Conservation (phyloP, 2,888 invertebrate genomes). For the Aradus depressus region DNA sequence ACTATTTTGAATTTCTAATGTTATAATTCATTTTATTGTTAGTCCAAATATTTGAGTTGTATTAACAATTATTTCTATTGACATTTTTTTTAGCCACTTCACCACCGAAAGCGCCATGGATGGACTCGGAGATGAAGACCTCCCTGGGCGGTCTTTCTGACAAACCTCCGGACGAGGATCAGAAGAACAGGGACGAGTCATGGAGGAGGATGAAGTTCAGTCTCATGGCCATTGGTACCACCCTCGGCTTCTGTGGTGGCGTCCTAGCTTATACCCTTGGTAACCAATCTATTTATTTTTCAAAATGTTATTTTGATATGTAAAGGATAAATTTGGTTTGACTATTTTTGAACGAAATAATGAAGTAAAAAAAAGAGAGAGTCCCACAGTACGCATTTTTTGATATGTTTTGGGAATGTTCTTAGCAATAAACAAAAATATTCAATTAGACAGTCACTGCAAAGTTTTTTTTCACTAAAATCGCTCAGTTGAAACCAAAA, state of each 20-base stretch:
- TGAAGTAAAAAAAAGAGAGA: no score
- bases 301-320: no score
- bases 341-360: no score
- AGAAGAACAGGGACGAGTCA: conserved; percentile 54
- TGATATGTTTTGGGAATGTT: neutral
- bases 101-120: conserved; percentile 16
- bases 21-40: no score
- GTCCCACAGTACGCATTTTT: neutral
- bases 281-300: conserved; percentile 25
- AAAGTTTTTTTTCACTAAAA: no score
- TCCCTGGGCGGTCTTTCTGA: neutral
- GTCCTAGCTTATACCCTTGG: conserved; percentile 36
- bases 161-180: conserved; percentile 39
- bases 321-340: no score
- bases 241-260: conserved; percentile 34
- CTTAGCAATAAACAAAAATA: no score
- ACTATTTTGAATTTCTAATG: no score
- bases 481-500: no score
- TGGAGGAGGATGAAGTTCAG: conserved; percentile 58
- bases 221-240: conserved; percentile 35
- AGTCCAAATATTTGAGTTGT: no score
- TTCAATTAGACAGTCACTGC: no score
- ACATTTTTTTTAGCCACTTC: conserved; percentile 1
- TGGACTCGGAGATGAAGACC: conserved; percentile 17
- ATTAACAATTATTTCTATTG: no score